Evolutionary conservation across 2,113 vertebrate genomes (phyloP).

Genomic region (Passer montanus): DNA sequence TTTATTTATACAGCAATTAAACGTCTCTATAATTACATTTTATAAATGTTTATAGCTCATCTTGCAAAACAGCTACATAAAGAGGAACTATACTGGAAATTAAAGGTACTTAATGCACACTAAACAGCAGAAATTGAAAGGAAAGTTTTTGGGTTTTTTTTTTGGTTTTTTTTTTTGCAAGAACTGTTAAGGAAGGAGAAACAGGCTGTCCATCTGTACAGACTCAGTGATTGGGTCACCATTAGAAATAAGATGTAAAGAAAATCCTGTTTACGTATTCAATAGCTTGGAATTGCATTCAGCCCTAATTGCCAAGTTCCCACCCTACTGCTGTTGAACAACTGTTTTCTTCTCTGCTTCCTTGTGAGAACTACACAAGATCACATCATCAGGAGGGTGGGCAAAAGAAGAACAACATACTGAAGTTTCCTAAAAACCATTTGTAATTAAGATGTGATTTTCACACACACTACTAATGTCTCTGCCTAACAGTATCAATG

Average conservation of each 20-base stretch:
- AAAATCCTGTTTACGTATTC: background rate
- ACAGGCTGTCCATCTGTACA: background rate
- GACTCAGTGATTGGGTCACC: background rate
- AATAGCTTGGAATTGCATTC: background rate
- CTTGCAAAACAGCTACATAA: conserved; percentile 8
- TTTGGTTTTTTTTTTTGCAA: background rate
- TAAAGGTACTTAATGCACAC: background rate
- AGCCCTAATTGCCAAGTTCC: background rate
- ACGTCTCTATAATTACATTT: background rate
- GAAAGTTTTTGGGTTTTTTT: background rate
- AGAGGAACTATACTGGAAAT: background rate
- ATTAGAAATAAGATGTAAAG: background rate
- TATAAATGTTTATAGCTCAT: background rate
- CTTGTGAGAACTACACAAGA: background rate
- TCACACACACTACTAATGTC: background rate
- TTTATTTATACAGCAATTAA: conserved; percentile 26
- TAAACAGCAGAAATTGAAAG: background rate
- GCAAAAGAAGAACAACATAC: background rate
- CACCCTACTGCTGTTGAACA: background rate
- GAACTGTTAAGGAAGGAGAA: background rate
- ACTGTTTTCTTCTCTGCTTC: background rate
- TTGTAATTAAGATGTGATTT: background rate
- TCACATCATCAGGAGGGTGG: background rate
- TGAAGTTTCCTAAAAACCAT: background rate
- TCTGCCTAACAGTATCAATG: background rate